Evolutionary conservation across 2,797 vertebrate species (phyloP), one percentile per base, ranked within the genome.

Genomic region (Enteromius viviparus): DNA sequence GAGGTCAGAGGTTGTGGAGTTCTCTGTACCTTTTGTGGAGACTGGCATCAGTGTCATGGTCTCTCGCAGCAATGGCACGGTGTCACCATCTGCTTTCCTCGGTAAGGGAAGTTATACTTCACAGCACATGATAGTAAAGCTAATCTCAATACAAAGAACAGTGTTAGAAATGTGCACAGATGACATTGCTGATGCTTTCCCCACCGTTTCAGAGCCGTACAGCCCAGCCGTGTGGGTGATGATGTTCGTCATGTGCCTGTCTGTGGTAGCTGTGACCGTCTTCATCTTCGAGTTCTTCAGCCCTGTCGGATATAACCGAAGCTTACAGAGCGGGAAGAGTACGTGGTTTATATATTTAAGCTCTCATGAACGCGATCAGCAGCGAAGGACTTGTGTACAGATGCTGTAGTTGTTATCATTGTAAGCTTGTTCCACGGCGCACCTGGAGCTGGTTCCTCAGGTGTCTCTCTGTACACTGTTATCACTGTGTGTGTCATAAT

Each of bases 201-300:
- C 17, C 60, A 40, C 11, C 68, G 17, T 91, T 90, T 3, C 93
- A 98, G 97, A 97, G 90, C 97, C 97, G 79, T 98, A 98, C 93
- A 97, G 97, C 90, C 97, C 97, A 0, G 97, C 97, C 1, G 97
- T 98, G 88, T 98, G 97, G 97, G 97, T 98, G 92, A 98, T 98
- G 97, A 98, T 98, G 97, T 98, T 98, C 66, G 97, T 98, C 87
- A 98, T 98, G 97, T 98, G 97, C 89, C 95, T 98, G 91, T 97
- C 96, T 21, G 97, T 98, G 88, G 97, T 98, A 26, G 97, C 97
- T 1, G 95, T 98, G 92, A 97, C 97, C 6, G 97, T 98, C 90
- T 98, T 98, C 94, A 96, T 98, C 93, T 98, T 98, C 0, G 97
- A 98, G 94, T 98, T 98, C 94, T 97, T 97, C 95, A 98, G 97